Evolutionary conservation across 1,140 invertebrate genomes (phyloP).

Genomic region (roundworm (Caenorhabditis elegans)): WBcel235 BX284603.4:4871501-4872000

Average conservation of each 20-base stretch:
- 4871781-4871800: slow-evolving; percentile 83
- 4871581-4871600: slow-evolving; percentile 83
- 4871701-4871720: slow-evolving; percentile 83
- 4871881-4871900: slow-evolving; percentile 92
- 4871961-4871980: not conserved
- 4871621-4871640: slow-evolving; percentile 77
- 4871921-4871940: slow-evolving; percentile 83
- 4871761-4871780: slow-evolving; percentile 94
- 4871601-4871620: slow-evolving; percentile 83
- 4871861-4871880: slow-evolving; percentile 87
- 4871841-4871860: slow-evolving; percentile 87
- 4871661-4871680: slow-evolving; percentile 89
- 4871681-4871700: slow-evolving; percentile 83
- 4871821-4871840: slow-evolving; percentile 86
- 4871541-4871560: slow-evolving; percentile 92
- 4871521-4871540: slow-evolving; percentile 91
- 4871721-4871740: slow-evolving; percentile 72
- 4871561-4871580: slow-evolving; percentile 73
- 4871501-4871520: slow-evolving; percentile 80
- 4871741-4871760: slow-evolving; percentile 70
- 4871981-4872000: not conserved
- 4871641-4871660: slow-evolving; percentile 77
- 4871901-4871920: slow-evolving; percentile 95
- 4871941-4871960: not conserved
- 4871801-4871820: slow-evolving; percentile 86